A percentile compares a stretch with the other conserved stretches of the same genome.
Evolutionary conservation across 2,113 vertebrate genomes (phyloP).

Genomic region (Murina feae): DNA sequence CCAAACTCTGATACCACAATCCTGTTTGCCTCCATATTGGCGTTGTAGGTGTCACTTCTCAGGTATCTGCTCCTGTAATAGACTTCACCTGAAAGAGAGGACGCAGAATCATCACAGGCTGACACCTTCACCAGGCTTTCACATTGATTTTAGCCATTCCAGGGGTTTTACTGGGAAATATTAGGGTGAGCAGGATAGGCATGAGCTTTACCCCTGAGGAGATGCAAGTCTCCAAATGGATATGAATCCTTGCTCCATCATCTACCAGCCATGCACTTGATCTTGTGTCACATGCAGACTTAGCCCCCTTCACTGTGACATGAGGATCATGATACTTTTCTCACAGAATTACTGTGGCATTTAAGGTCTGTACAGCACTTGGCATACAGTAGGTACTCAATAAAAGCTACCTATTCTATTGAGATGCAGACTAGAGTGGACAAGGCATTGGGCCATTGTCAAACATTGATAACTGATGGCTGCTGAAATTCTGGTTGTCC

Average conservation of each 20-base stretch:
- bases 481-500: not conserved
- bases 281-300: not conserved
- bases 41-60: slow-evolving; percentile 88
- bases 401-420: not conserved
- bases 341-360: not conserved
- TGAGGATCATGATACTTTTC: not conserved
- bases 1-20: slow-evolving; percentile 96
- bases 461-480: not conserved
- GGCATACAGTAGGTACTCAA: not conserved
- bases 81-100: slow-evolving; percentile 87
- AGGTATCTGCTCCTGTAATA: slow-evolving; percentile 93
- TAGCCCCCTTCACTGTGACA: not conserved
- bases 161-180: not conserved
- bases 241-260: not conserved
- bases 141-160: not conserved
- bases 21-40: slow-evolving; percentile 87
- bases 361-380: not conserved
- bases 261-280: not conserved
- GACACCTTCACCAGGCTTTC: not conserved
- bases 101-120: not conserved
- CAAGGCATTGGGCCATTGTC: not conserved
- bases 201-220: not conserved
- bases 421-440: not conserved
- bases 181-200: not conserved
- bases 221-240: not conserved